These are phyloP conservation scores for Euwallacea fornicatus DNA, from an alignment of 1,140 invertebrate genomes.

Conservation along the genomic window DNA sequence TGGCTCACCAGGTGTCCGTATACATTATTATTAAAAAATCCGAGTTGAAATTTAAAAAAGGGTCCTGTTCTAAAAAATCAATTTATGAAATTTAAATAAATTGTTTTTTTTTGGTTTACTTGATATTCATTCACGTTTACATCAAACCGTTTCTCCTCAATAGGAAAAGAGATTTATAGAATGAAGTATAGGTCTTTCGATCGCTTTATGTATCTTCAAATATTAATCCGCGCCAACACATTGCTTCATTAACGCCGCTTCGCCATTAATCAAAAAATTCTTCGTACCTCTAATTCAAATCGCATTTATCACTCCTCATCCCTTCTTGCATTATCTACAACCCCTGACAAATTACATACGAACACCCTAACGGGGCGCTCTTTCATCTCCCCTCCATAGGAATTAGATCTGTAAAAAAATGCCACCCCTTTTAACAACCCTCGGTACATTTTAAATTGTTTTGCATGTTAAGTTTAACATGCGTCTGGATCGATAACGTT, in stretches of 20 bases:
- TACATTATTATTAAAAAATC: too few species aligned
- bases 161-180: too few species aligned
- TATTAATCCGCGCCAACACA: too few species aligned
- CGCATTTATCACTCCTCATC: conserved; percentile 8
- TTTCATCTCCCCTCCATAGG: conserved; percentile 3
- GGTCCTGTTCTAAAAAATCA: too few species aligned
- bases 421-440: conserved; percentile 12
- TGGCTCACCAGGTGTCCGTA: too few species aligned
- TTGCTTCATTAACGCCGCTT: neutral
- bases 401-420: conserved; percentile 26
- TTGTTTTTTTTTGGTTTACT: too few species aligned
- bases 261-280: conserved; percentile 9
- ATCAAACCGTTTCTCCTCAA: too few species aligned
- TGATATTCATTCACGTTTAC: too few species aligned
- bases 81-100: too few species aligned
- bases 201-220: too few species aligned
- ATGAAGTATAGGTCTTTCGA: too few species aligned
- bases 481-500: neutral
- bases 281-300: conserved; percentile 5
- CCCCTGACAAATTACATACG: conserved; percentile 21
- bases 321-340: conserved; percentile 9
- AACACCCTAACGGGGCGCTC: conserved; percentile 6
- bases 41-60: too few species aligned
- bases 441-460: conserved; percentile 20
- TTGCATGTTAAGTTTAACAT: conserved; percentile 11